phyloP scores from a whole-genome alignment of 2,888 invertebrate species.

The Aleiodes leptofemur region DNA sequence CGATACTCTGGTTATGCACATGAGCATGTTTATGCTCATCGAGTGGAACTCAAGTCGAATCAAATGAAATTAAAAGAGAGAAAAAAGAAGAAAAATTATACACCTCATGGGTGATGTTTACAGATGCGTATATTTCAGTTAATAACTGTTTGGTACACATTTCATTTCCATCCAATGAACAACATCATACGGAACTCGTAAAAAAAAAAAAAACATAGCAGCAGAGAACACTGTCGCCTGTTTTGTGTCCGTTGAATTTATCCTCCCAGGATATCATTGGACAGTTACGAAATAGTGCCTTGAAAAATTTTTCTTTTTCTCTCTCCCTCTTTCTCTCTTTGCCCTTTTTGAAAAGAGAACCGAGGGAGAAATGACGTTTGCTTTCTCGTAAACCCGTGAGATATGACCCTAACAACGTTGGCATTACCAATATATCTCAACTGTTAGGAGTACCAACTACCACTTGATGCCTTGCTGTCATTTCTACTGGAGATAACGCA shows the following conservation, averaged over 20 bases:
- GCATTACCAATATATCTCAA: slow-evolving; percentile 47
- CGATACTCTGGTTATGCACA: not conserved
- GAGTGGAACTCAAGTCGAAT: slow-evolving; percentile 1
- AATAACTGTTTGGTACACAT: slow-evolving; percentile 13
- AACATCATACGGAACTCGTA: slow-evolving; percentile 20
- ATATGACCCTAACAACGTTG: slow-evolving; percentile 49
- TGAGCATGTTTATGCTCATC: slow-evolving; percentile 9
- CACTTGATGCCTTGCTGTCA: slow-evolving; percentile 15
- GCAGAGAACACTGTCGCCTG: not conserved
- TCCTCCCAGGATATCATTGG: slow-evolving; percentile 43
- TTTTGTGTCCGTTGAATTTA: slow-evolving; percentile 27
- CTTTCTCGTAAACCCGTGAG: slow-evolving; percentile 57
- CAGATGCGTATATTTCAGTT: slow-evolving; percentile 19
- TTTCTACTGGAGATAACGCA: slow-evolving; percentile 21
- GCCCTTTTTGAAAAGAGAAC: slow-evolving; percentile 33
- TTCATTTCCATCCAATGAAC: slow-evolving; percentile 12
- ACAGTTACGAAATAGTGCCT: slow-evolving; percentile 41
- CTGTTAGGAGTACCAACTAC: slow-evolving; percentile 43
- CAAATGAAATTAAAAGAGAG: slow-evolving; percentile 4
- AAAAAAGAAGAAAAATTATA: not conserved
- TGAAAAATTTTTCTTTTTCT: slow-evolving; percentile 36
- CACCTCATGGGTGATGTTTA: not conserved
- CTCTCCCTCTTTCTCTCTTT: too few relatives aligned
- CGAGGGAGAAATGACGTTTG: slow-evolving; percentile 51
- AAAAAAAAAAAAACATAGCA: not conserved